Evolutionary conservation across 2,888 invertebrate genomes (phyloP), one percentile per base, ranked within the genome.

Genomic region (Eremobia ochroleuca): DNA sequence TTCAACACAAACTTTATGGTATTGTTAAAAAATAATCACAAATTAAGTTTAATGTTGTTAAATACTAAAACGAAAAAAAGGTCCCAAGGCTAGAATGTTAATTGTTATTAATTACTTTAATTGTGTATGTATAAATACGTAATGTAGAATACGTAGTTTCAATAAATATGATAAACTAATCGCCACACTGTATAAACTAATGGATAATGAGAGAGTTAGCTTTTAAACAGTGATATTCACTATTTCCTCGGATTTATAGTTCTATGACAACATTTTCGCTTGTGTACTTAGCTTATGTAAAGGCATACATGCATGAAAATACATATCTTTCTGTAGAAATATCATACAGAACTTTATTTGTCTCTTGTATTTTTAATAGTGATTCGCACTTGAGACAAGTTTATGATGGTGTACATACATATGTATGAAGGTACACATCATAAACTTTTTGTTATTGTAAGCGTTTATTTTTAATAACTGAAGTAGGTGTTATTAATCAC

Each of bases 401-500:
- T 68, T 69, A 67, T 73, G 18, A 61, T 5, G 13, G 4, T 40
- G 25, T 31, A 61, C 31, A 18, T 82, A 78, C 80, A 77, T 77
- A n/a, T n/a, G n/a, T n/a, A n/a, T n/a, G n/a, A n/a, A 82, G 52
- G n/a, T 55, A n/a, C 11, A n/a, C 11, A n/a, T n/a, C 52, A n/a
- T 11, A 55, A 4, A 55, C 1, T 4, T 55, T 11, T 11, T 13
- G n/a, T 46, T 18, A 18, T 6, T 49, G 40, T 40, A 40, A 49
- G 64, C 49, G 75, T 77, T 74, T 67, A 65, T 61, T 73, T 77
- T 80, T 77, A 76, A 79, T 70, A 28, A 11, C 28, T 62, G 40
- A 28, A 15, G 55, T 55, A 58, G 28, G 13, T 58, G 28, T 67
- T 77, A 31, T 87, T 79, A 87, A 87, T 81, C 85, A 78, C 43